Evolutionary conservation across 2,888 invertebrate genomes (phyloP).

Genomic region (Melitaea athalia): DNA sequence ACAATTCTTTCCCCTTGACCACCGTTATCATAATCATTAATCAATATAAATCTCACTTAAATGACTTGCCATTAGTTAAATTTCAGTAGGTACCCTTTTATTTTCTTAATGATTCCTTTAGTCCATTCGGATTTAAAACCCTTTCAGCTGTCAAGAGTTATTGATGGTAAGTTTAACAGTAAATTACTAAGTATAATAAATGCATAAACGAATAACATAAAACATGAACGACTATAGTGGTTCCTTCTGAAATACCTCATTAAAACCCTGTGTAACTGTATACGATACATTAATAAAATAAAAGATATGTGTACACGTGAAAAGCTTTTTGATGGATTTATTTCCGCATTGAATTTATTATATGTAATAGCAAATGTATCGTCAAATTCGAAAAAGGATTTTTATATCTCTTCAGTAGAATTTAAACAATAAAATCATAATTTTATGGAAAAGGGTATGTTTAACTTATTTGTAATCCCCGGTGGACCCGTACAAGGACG

Average conservation of each 20-base stretch:
- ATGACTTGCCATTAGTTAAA: background rate
- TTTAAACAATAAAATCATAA: too few species aligned
- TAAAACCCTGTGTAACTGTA: background rate
- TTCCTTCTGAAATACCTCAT: background rate
- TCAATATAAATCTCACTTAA: background rate
- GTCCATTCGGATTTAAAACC: conserved; percentile 14
- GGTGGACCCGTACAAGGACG: too few species aligned
- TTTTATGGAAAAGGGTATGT: too few species aligned
- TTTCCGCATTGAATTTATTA: too few species aligned
- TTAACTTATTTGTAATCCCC: too few species aligned
- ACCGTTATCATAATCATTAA: background rate
- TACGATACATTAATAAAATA: too few species aligned
- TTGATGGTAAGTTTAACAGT: background rate
- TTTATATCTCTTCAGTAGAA: too few species aligned
- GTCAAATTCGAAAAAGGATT: too few species aligned
- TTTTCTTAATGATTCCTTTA: conserved; percentile 16
- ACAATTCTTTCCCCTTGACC: too few species aligned
- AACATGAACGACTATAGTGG: background rate
- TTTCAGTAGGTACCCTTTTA: background rate
- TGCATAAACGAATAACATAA: background rate
- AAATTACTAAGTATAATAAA: background rate
- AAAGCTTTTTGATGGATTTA: too few species aligned
- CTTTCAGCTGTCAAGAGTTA: conserved; percentile 18
- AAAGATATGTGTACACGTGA: too few species aligned
- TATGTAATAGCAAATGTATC: too few species aligned